Percentiles rank a stretch among this genome's conserved stretches.
These are phyloP conservation scores for Sycon ciliatum DNA, from an alignment of 37 sponge, comb jelly and placozoan species.

Conservation along the genomic window DNA sequence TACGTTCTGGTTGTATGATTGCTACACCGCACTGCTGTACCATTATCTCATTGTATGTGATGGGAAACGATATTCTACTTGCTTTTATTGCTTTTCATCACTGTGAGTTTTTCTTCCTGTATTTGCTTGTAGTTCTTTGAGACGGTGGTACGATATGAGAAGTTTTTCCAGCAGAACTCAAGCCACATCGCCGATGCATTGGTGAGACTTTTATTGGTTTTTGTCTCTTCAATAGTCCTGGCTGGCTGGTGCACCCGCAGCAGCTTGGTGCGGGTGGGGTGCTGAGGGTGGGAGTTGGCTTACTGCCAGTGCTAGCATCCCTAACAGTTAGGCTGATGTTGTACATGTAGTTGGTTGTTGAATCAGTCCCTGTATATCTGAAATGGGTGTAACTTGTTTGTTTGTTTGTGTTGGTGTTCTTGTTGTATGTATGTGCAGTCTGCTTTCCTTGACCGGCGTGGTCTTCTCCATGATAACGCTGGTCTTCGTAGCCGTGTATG, in stretches of 20 bases:
- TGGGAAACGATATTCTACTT: no score
- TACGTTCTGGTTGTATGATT: no score
- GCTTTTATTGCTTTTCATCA: conserved; percentile 16
- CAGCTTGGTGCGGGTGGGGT: no score
- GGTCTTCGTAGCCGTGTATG: conserved; percentile 60
- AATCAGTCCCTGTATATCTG: no score
- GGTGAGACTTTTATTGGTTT: conserved; percentile 30
- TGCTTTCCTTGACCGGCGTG: conserved; percentile 53
- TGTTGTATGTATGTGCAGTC: conserved; percentile 22
- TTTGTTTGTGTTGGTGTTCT: not conserved
- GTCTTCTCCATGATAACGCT: conserved; percentile 42
- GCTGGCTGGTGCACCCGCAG: no score
- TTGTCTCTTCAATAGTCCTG: not conserved
- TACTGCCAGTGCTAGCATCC: no score
- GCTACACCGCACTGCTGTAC: no score
- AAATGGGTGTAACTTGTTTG: no score
- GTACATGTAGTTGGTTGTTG: no score
- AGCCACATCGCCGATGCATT: conserved; percentile 45
- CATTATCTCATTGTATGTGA: not conserved
- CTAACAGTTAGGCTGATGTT: no score
- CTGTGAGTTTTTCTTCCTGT: not conserved
- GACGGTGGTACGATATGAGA: conserved; percentile 68
- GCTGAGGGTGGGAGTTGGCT: no score
- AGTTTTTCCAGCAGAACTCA: conserved; percentile 51
- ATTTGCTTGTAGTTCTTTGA: conserved; percentile 65